Conservation (phyloP, 2,797 vertebrate genomes). For the Sandelia bainsii region DNA sequence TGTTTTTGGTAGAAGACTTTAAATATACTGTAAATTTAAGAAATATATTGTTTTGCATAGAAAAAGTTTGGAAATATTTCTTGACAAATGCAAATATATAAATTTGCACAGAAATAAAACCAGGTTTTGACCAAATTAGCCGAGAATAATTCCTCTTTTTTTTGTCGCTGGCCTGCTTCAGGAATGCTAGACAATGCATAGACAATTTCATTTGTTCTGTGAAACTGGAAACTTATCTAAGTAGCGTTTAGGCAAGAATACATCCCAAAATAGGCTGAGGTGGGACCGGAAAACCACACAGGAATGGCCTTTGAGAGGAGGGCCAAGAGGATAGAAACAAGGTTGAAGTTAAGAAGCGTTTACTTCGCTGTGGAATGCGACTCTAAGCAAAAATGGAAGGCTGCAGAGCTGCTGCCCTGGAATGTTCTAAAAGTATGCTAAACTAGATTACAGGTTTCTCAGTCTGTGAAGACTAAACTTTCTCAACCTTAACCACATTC, state of each 20-base stretch:
- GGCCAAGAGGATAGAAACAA: constrained; percentile 44
- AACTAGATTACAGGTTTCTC: constrained; percentile 69
- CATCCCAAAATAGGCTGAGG: constrained; percentile 79
- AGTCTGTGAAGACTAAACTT: constrained; percentile 47
- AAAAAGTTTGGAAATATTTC: neutral
- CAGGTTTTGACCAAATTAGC: constrained; percentile 1
- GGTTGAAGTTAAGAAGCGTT: constrained; percentile 24
- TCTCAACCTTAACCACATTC: constrained; percentile 66
- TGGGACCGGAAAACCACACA: constrained; percentile 71
- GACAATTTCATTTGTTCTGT: constrained; percentile 77
- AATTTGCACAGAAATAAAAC: constrained; percentile 17
- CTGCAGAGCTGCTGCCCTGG: constrained; percentile 47
- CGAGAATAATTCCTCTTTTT: constrained; percentile 44
- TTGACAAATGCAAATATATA: neutral
- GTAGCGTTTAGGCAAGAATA: constrained; percentile 71
- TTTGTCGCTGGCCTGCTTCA: constrained; percentile 49
- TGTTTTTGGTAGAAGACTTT: neutral
- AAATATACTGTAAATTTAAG: neutral
- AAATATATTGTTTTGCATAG: neutral
- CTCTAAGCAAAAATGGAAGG: constrained; percentile 29
- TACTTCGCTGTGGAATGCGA: constrained; percentile 26
- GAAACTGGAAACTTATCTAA: constrained; percentile 73
- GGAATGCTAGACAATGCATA: constrained; percentile 79
- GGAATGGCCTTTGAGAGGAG: constrained; percentile 53
- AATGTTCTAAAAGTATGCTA: constrained; percentile 64